Evolutionary conservation across 2,888 invertebrate genomes (phyloP), one percentile per base, ranked within the genome.

Genomic region (Dilophus febrilis): DNA sequence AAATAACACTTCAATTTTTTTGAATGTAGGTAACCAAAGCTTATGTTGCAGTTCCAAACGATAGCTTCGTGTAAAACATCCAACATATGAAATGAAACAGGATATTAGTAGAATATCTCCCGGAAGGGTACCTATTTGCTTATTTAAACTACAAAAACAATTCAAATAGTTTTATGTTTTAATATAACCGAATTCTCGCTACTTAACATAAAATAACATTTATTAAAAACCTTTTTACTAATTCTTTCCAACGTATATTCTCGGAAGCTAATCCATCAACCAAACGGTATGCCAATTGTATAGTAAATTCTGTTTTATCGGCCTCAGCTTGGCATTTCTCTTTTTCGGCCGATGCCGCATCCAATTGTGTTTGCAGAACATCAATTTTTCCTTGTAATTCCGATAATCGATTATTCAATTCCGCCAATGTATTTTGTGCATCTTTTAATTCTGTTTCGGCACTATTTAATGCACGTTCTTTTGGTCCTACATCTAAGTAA

Each of bases 11-110:
- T 74, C 64, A 29, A 79, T 66, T 41, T 69, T 71, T 37, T 68
- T 68, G n/a, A 94, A 67, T 46, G 70, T 77, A 1, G 91, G 90
- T 46, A 82, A 55, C 88, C 90, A 90, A 53, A 75, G 69, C 19
- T 79, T 74, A 11, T 83, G 66, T 54, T 87, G 70, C 38, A 94
- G 68, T 50, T 86, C 81, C 17, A 68, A 54, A 36, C 94, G 69
- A 56, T 92, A 94, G 37, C 71, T 70, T 45, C 83, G 77, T 22
- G 85, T 88, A 59, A 94, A 94, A 55, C 90, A 90, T 2, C 94
- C 94, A 26, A 91, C 84, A 57, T 94, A 94, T 0, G 92, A 92
- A 40, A 94, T 83, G 59, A 94, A 94, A 11, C 92, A 90, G 0
- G 90, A 84, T 27, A 88, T 78, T 19, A 92, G 61, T 1, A 94